Conservation (phyloP, 1,140 invertebrate genomes). For the Pentalonia nigronervosa region DNA sequence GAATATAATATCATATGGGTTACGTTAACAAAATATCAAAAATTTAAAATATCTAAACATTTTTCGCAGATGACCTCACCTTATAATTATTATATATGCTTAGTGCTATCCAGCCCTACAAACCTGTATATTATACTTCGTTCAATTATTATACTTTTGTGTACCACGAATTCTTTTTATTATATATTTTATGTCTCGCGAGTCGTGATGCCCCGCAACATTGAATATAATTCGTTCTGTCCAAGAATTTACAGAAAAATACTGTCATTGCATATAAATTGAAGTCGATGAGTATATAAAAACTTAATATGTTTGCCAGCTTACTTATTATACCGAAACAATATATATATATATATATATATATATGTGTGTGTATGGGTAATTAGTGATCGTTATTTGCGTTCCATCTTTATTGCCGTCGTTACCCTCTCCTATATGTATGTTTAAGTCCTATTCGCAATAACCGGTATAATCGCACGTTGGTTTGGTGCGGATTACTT, state of each 20-base stretch:
- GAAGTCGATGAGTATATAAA: not conserved
- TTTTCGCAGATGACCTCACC: not conserved
- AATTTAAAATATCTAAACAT: not conserved
- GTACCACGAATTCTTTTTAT: not conserved
- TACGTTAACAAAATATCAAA: not conserved
- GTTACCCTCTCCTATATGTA: conserved; percentile 2
- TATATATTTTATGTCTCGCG: not conserved
- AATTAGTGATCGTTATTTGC: not conserved
- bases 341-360: not conserved
- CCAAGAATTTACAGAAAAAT: not conserved
- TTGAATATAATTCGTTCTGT: not conserved
- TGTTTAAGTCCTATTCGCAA: not conserved
- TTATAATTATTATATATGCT: not conserved
- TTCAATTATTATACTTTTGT: not conserved
- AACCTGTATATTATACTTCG: not conserved
- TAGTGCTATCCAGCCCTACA: not conserved
- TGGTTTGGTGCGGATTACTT: not conserved
- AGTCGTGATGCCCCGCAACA: not conserved
- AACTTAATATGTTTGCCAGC: not conserved
- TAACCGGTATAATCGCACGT: conserved; percentile 4
- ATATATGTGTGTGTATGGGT: not conserved
- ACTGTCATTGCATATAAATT: not conserved
- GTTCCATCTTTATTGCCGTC: not conserved
- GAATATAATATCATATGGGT: not conserved
- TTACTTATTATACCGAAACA: not conserved